Percentiles rank a stretch among this genome's conserved stretches.
These are phyloP conservation scores for Meiosimyza platycephala DNA, from an alignment of 2,888 invertebrate species.

Conservation along the genomic window DNA sequence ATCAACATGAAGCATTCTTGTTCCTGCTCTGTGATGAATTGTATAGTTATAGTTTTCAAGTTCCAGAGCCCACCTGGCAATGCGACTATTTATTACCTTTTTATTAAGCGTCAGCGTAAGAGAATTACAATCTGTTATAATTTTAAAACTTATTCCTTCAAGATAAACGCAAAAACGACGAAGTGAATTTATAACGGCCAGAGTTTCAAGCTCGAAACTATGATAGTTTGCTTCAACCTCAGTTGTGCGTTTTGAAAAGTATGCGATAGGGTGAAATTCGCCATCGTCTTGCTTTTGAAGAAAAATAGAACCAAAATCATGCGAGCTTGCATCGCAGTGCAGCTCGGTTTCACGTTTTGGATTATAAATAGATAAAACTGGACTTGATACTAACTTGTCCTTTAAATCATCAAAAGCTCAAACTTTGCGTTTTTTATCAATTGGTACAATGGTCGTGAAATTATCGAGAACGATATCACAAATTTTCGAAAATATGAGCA, in stretches of 20 bases:
- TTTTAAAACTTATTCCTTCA: background rate
- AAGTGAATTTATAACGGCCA: conserved; percentile 21
- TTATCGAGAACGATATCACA: no score
- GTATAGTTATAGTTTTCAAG: conserved; percentile 28
- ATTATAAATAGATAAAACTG: no score
- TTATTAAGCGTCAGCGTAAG: conserved; percentile 25
- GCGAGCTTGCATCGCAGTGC: no score
- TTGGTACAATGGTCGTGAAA: no score
- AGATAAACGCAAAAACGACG: conserved; percentile 33
- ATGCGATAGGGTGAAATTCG: conserved; percentile 26
- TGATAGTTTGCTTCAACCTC: background rate
- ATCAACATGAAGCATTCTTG: conserved; percentile 30
- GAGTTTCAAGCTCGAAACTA: conserved; percentile 14
- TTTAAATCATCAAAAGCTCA: no score
- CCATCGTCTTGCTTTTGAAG: no score
- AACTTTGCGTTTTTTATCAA: no score
- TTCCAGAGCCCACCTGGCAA: conserved; percentile 34
- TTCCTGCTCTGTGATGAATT: conserved; percentile 22
- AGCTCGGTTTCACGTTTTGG: no score
- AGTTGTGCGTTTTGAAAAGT: conserved; percentile 16
- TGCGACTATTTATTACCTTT: conserved; percentile 11
- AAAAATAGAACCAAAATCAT: no score
- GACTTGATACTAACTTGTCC: no score
- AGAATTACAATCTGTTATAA: conserved; percentile 29
- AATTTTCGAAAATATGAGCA: no score